A percentile compares a stretch with the other conserved stretches of the same genome.
These are phyloP conservation scores for Gobius niger DNA, from an alignment of 2,113 vertebrate species.

Conservation along the genomic window DNA sequence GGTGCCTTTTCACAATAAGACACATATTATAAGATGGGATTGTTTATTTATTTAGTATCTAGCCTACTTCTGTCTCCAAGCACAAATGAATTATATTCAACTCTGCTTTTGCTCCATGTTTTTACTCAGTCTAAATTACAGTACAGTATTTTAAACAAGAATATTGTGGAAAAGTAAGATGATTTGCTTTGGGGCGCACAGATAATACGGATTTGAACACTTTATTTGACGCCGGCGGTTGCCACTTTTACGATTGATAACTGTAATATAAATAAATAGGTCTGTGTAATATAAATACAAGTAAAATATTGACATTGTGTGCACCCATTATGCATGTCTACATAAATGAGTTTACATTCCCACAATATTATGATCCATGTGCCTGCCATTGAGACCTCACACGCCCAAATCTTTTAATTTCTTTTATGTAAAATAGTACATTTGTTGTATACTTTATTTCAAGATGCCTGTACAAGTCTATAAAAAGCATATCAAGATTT, in stretches of 20 bases:
- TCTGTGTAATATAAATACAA: neutral
- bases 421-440: neutral
- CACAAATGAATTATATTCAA: conserved; percentile 57
- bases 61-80: conserved; percentile 43
- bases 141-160: neutral
- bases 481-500: neutral
- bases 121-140: conserved; percentile 8
- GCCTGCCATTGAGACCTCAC: neutral
- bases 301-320: neutral
- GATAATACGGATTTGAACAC: neutral
- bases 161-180: conserved; percentile 10
- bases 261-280: too few species aligned
- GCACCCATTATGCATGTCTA: neutral
- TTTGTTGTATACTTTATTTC: conserved; percentile 1
- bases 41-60: conserved; percentile 69
- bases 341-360: neutral
- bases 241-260: too few species aligned
- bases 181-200: neutral
- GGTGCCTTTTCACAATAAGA: conserved; percentile 53
- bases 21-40: conserved; percentile 29
- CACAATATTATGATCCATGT: neutral
- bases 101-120: conserved; percentile 39
- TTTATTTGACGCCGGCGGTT: too few species aligned
- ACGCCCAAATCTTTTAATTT: too few species aligned
- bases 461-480: neutral